Percentiles rank a stretch among this genome's conserved stretches.
Evolutionary conservation across 2,797 vertebrate species (phyloP).

Genomic region (Morus bassanus): DNA sequence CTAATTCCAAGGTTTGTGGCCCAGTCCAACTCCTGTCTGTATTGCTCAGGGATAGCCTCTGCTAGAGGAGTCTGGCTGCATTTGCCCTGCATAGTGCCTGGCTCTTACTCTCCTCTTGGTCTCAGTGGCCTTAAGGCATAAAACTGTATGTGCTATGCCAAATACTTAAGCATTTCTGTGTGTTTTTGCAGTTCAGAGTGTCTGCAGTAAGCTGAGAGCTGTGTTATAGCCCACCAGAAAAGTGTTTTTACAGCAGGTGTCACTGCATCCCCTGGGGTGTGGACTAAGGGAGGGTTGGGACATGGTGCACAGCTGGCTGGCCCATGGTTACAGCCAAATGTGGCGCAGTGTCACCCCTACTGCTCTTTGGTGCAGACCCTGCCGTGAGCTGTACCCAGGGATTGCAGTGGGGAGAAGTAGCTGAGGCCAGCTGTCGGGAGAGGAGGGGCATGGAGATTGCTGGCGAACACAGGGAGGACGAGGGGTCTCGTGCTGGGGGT

Average conservation of each 20-base stretch:
- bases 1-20: background rate
- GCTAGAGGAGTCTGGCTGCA: background rate
- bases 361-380: background rate
- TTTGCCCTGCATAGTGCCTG: background rate
- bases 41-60: background rate
- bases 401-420: background rate
- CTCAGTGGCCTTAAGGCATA: background rate
- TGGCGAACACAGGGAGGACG: rapidly evolving
- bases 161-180: background rate
- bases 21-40: background rate
- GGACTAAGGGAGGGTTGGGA: background rate
- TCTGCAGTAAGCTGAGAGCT: background rate
- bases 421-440: background rate
- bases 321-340: background rate
- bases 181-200: background rate
- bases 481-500: background rate
- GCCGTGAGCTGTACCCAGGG: background rate
- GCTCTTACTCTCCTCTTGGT: background rate
- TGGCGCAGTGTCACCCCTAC: rapidly evolving
- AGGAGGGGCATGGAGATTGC: background rate
- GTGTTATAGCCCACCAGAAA: background rate
- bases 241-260: background rate
- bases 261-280: background rate
- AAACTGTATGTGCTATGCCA: background rate
- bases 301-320: background rate